Evolutionary conservation across 2,888 invertebrate genomes (phyloP).

Genomic region (Fragum fragum): DNA sequence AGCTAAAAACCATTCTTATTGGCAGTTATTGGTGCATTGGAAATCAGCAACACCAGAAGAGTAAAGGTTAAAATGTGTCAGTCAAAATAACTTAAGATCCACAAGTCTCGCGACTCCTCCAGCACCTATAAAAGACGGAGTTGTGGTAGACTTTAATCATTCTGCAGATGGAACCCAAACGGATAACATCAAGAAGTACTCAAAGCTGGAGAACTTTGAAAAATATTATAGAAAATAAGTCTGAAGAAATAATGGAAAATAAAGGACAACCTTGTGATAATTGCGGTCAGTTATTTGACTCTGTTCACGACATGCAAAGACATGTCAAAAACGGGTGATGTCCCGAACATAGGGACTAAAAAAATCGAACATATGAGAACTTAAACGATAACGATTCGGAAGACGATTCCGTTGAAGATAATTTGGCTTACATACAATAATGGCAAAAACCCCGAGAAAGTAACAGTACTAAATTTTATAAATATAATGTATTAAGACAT

Average conservation of each 20-base stretch:
- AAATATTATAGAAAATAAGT: too few species aligned
- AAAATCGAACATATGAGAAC: conserved; percentile 27
- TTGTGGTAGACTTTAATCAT: conserved; percentile 5
- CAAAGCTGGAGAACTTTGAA: too few species aligned
- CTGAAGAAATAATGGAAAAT: conserved; percentile 15
- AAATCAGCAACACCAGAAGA: conserved; percentile 3
- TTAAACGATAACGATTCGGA: conserved; percentile 24
- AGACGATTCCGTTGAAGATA: conserved; percentile 35
- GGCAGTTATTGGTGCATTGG: conserved; percentile 31
- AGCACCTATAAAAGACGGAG: conserved; percentile 41
- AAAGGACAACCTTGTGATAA: conserved; percentile 46
- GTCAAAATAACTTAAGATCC: too few species aligned
- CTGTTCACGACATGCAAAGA: conserved; percentile 43
- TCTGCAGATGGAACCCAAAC: conserved; percentile 34
- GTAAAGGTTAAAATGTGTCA: conserved; percentile 12
- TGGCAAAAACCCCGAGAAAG: conserved; percentile 11
- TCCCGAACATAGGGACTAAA: conserved; percentile 21
- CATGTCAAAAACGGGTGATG: conserved; percentile 49
- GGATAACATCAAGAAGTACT: conserved; percentile 33
- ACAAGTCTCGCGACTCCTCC: too few species aligned
- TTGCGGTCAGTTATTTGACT: conserved; percentile 42
- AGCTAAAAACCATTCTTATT: conserved; percentile 39
- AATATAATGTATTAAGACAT: conserved; percentile 11
- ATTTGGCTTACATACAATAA: conserved; percentile 10
- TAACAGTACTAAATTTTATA: conserved; percentile 6